These are phyloP conservation scores for Epiblema foenella DNA, from an alignment of 2,888 invertebrate genomes.

Conservation along the genomic window DNA sequence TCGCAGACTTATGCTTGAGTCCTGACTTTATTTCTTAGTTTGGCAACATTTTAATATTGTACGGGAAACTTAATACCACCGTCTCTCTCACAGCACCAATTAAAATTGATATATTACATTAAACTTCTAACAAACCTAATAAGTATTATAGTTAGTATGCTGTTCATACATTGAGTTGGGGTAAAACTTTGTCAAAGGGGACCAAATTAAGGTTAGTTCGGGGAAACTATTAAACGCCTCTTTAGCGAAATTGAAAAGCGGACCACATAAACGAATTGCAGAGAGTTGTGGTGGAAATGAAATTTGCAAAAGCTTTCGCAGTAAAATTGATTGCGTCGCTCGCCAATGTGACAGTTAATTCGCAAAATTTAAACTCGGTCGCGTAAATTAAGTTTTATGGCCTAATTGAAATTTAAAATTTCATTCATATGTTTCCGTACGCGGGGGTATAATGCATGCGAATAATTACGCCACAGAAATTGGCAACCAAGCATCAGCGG, in stretches of 20 bases:
- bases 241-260: conserved; percentile 44
- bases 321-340: conserved; percentile 43
- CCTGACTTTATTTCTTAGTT: conserved; percentile 60
- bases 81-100: conserved; percentile 35
- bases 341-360: conserved; percentile 41
- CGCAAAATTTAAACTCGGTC: conserved; percentile 37
- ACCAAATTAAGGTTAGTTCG: conserved; percentile 28
- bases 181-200: conserved; percentile 28
- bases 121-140: conserved; percentile 5
- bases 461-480: conserved; percentile 25
- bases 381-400: conserved; percentile 32
- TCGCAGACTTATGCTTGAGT: conserved; percentile 54
- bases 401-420: conserved; percentile 41
- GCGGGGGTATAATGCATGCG: conserved; percentile 4
- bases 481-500: neutral
- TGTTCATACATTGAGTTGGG: conserved; percentile 25
- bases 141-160: conserved; percentile 6
- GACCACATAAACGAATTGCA: conserved; percentile 37
- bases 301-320: conserved; percentile 43
- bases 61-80: conserved; percentile 51
- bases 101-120: conserved; percentile 20
- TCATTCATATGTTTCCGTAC: conserved; percentile 28
- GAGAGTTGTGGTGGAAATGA: conserved; percentile 45
- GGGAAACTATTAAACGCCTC: conserved; percentile 41
- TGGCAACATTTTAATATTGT: conserved; percentile 54